A percentile compares a stretch with the other conserved stretches of the same genome.
phyloP scores from a whole-genome alignment of 2,888 invertebrate species.

The Elaeidobius kamerunicus region DNA sequence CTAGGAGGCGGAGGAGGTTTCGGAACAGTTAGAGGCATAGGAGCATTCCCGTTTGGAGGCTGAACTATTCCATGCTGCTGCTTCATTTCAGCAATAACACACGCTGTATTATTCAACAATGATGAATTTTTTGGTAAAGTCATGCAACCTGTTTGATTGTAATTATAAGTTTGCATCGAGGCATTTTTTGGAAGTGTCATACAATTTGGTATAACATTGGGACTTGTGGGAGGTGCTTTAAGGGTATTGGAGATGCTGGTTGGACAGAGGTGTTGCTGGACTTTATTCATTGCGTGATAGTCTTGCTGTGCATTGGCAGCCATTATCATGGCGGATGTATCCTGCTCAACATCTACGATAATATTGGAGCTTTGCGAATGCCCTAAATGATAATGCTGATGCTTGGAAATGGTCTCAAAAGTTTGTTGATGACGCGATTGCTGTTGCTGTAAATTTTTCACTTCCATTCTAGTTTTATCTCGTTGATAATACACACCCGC shows the following conservation, averaged over 20 bases:
- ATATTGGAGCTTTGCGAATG: constrained; percentile 76
- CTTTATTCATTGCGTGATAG: constrained; percentile 52
- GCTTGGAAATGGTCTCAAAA: constrained; percentile 76
- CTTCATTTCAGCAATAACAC: constrained; percentile 56
- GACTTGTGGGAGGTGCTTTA: constrained; percentile 60
- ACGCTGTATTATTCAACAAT: constrained; percentile 51
- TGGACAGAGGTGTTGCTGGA: constrained; percentile 55
- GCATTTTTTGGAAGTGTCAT: constrained; percentile 54
- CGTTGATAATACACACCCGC: constrained; percentile 82
- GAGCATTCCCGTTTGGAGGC: constrained; percentile 59
- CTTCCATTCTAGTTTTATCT: constrained; percentile 74
- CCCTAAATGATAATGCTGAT: constrained; percentile 75
- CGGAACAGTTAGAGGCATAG: constrained; percentile 56
- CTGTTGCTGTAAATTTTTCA: constrained; percentile 73
- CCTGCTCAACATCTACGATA: constrained; percentile 82
- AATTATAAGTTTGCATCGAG: constrained; percentile 48
- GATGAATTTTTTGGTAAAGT: constrained; percentile 61
- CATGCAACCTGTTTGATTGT: constrained; percentile 46
- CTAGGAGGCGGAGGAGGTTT: constrained; percentile 57
- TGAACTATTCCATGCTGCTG: constrained; percentile 58
- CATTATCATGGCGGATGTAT: constrained; percentile 56
- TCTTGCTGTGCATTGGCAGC: constrained; percentile 57
- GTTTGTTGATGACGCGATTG: constrained; percentile 62
- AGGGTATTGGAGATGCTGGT: constrained; percentile 54
- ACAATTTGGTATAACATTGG: constrained; percentile 52